These are phyloP conservation scores for Beris morrisii DNA, from an alignment of 2,888 invertebrate species.

Conservation along the genomic window DNA sequence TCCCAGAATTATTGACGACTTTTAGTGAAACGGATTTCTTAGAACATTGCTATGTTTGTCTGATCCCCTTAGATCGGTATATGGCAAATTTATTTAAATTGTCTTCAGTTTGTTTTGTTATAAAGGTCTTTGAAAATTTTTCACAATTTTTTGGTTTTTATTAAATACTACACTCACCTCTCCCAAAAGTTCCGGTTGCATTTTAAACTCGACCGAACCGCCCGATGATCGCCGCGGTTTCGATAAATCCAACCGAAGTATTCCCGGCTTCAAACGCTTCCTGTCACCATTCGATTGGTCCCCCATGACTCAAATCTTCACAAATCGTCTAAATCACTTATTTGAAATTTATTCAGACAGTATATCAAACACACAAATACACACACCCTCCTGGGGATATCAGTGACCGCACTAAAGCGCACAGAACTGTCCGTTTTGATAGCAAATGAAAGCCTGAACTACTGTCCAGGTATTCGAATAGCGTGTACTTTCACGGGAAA, in stretches of 20 bases:
- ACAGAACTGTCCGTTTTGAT: too few relatives aligned
- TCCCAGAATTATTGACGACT: too few relatives aligned
- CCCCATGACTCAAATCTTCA: constrained; percentile 27
- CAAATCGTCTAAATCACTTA: neutral
- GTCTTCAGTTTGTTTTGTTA: too few relatives aligned
- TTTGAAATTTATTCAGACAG: neutral
- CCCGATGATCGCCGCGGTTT: constrained; percentile 59
- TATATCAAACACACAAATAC: neutral
- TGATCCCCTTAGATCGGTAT: too few relatives aligned
- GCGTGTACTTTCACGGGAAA: too few relatives aligned
- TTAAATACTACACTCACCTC: constrained; percentile 43
- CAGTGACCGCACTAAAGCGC: neutral
- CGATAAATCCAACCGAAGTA: constrained; percentile 57
- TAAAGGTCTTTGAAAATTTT: too few relatives aligned
- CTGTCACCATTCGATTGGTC: constrained; percentile 39
- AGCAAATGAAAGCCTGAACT: too few relatives aligned
- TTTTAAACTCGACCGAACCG: constrained; percentile 57
- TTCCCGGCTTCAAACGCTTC: constrained; percentile 52
- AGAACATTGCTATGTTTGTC: too few relatives aligned
- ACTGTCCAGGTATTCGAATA: too few relatives aligned
- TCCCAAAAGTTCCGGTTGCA: constrained; percentile 47
- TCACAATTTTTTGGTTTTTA: too few relatives aligned
- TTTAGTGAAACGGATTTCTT: too few relatives aligned
- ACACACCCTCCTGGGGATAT: constrained; percentile 23
- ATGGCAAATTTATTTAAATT: too few relatives aligned